Conservation (phyloP, 2,113 vertebrate species). For the Leptobrachium leishanense region DNA sequence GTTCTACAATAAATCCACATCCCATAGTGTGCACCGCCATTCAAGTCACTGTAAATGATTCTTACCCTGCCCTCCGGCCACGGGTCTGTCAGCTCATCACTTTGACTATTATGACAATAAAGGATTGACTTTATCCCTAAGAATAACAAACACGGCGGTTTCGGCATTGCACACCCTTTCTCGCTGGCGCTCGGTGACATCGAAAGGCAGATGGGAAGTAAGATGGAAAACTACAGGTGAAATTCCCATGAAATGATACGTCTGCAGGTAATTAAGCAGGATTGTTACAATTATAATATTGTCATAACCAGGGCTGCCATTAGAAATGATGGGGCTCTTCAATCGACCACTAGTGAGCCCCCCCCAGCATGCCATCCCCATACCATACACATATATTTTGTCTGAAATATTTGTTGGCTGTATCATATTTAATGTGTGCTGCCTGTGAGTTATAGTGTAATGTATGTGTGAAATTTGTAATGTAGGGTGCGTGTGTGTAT, state of each 20-base stretch:
- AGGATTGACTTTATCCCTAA: neutral
- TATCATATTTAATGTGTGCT: too few species aligned
- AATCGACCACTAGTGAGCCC: too few species aligned
- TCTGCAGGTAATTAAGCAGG: neutral
- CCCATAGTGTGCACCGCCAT: conserved; percentile 1
- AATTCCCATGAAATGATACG: neutral
- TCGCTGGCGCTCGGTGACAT: neutral
- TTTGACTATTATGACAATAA: conserved; percentile 23
- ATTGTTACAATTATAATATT: too few species aligned
- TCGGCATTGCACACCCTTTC: neutral
- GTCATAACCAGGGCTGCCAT: too few species aligned
- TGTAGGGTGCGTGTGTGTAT: too few species aligned
- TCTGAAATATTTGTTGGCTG: too few species aligned
- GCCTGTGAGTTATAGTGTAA: too few species aligned
- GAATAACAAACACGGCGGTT: neutral
- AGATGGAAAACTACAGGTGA: too few species aligned
- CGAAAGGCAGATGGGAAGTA: neutral
- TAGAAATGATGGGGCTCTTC: too few species aligned
- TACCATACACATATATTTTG: too few species aligned
- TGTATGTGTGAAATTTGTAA: too few species aligned
- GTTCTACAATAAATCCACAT: neutral
- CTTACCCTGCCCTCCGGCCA: neutral
- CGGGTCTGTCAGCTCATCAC: neutral
- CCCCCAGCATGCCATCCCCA: too few species aligned
- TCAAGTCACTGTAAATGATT: neutral